These are phyloP conservation scores for Cacoxenus indagator DNA, from an alignment of 2,888 invertebrate genomes.

Conservation along the genomic window DNA sequence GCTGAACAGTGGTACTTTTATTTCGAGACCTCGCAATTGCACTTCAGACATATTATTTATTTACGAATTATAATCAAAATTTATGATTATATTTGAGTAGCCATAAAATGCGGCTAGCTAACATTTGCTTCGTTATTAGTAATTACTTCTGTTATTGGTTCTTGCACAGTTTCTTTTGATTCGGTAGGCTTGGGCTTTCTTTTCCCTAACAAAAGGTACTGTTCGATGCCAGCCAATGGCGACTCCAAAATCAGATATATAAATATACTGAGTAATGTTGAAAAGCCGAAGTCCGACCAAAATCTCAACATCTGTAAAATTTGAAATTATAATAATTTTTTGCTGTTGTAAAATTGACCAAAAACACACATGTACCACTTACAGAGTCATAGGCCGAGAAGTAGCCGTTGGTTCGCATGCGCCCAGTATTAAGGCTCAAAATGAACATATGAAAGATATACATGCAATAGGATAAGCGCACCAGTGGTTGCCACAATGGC, in stretches of 20 bases:
- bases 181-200: neutral
- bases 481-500: constrained; percentile 59
- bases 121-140: too few species aligned
- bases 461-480: constrained; percentile 56
- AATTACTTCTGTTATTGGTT: neutral
- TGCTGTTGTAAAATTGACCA: neutral
- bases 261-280: neutral
- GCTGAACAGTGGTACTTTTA: too few species aligned
- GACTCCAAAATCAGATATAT: constrained; percentile 1
- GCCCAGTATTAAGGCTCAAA: constrained; percentile 42
- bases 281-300: neutral
- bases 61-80: too few species aligned
- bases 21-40: too few species aligned
- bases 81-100: too few species aligned
- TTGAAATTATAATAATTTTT: neutral
- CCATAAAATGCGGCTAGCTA: too few species aligned
- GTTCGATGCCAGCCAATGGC: neutral
- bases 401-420: constrained; percentile 44
- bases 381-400: constrained; percentile 59
- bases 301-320: neutral
- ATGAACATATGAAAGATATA: constrained; percentile 59
- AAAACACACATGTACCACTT: constrained; percentile 21
- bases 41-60: too few species aligned
- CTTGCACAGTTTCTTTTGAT: neutral
- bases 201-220: neutral